Evolutionary conservation across 2,113 vertebrate genomes (phyloP).

Genomic region (Gadus macrocephalus): DNA sequence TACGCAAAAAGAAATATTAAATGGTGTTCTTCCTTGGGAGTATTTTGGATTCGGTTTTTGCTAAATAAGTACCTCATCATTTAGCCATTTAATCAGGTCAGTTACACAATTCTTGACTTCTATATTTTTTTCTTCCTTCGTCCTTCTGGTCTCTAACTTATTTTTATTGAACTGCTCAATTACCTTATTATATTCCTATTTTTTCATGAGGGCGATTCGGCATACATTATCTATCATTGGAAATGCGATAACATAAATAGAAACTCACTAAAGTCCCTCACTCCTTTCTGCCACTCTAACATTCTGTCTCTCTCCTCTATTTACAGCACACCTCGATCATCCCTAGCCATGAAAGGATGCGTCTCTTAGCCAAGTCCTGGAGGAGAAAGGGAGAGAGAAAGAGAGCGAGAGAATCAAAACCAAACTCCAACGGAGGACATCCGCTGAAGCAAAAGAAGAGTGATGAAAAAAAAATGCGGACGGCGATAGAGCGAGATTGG

Average conservation of each 20-base stretch:
- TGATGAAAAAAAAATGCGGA: slow-evolving; percentile 19
- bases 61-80: too few relatives aligned
- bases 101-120: neutral
- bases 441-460: neutral
- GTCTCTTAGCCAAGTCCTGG: slow-evolving; percentile 38
- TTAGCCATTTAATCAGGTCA: too few relatives aligned
- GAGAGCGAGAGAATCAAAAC: slow-evolving; percentile 17
- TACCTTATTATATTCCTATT: slow-evolving; percentile 37
- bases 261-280: slow-evolving; percentile 45
- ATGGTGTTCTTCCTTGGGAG: too few relatives aligned
- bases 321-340: slow-evolving; percentile 43
- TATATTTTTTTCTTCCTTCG: slow-evolving; percentile 1
- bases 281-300: slow-evolving; percentile 1
- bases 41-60: too few relatives aligned
- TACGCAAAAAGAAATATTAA: too few relatives aligned
- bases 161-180: slow-evolving; percentile 31
- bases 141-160: slow-evolving; percentile 29
- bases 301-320: slow-evolving; percentile 22
- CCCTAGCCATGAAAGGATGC: slow-evolving; percentile 50
- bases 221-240: slow-evolving; percentile 30
- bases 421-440: neutral
- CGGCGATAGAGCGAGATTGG: slow-evolving; percentile 47
- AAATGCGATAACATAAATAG: slow-evolving; percentile 38
- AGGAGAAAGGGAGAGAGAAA: slow-evolving; percentile 22
- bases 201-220: slow-evolving; percentile 26